Base-by-base conservation (phyloP, 2,113 vertebrate genomes). In the Gallinago media region DNA sequence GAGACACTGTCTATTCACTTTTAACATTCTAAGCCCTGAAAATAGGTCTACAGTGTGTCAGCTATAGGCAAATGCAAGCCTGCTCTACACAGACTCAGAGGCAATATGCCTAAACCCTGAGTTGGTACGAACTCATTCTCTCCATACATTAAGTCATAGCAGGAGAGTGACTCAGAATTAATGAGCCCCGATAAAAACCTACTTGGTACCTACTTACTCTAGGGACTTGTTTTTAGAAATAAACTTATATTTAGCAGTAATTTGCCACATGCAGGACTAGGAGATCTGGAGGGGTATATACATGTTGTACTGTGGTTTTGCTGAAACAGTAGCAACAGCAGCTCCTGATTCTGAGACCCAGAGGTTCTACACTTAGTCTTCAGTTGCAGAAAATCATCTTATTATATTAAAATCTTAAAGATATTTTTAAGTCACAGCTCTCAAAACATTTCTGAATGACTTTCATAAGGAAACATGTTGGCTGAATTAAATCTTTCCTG, bases 21-120 rank as follows among this genome's bases (percentile, higher is more conserved):
- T 67, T 34, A 75, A 31, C 27, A 50, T 13, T 2, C 15, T 16
- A n/a, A 70, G 23, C 16, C 15, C 47, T 50, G 27, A n/a, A 70
- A 22, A 40, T 3, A 22, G 27, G 34, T 50, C 25, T 59, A 18
- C 17, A 78, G 14, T 12, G 8, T 11, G 4, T 34, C 42, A 56
- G 7, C 6, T 66, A 20, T 50, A 67, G 52, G 22, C 29, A 78
- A 50, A 32, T 27, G 11, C 12, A 52, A 77, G 4, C 55, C 65
- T 59, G 31, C 16, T 27, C 42, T 49, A 7, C 20, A 3, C 15
- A 61, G 40, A 34, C 20, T 65, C 26, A 38, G 29, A 76, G 15
- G 3, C 0, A 0, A 26, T 14, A 32, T 0, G 1, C 7, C n/a
- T 77, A 29, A 38, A 23, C 5, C 44, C 31, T 70, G 46, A 54